Base-by-base conservation (phyloP, 2,797 vertebrate species). In the Sebastes vulpes region DNA sequence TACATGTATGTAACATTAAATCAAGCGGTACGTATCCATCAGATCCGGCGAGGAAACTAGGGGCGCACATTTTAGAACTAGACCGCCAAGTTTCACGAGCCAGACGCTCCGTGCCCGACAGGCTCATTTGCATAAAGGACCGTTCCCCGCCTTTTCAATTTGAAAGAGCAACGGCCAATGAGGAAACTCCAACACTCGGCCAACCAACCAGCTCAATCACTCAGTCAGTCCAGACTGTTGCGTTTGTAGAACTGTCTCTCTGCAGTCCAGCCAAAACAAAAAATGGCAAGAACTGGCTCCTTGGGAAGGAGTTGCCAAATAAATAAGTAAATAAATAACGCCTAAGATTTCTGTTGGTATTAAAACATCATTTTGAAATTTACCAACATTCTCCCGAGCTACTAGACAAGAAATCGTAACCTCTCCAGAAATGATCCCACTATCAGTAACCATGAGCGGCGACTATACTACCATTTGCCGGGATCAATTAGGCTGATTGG, bases 401-500 rank as follows among this genome's bases (percentile, higher is more conserved):
- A n/a, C 32, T n/a, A 25, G 10, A 67, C 68, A 72, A 53, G n/a
- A n/a, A 67, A 65, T 75, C 68, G 9, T 57, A 57, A 75, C 50
- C 29, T 52, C 58, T 72, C 12, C 60, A 75, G 68, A 81, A 84
- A 70, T 28, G n/a, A 68, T 79, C 56, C 79, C 61, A 61, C 61
- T 31, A 75, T 87, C 68, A 68, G 72, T 77, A 72, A 82, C 74
- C 83, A 65, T 61, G 50, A 86, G 60, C n/a, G 25, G 89, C 85
- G 89, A 89, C 86, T 88, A 38, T 38, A 89, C 90, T 88, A 89
- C 84, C 72, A 77, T 94, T 94, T 89, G 80, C 80, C 73, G 70
- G 79, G 90, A 94, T 94, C 91, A 92, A 94, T 95, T 93, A 93
- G 90, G 72, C 91, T 93, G 94, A 95, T 95, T 92, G 93, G 93